Base-by-base conservation (phyloP, 2,113 vertebrate genomes). In the Hepsetus odoe region DNA sequence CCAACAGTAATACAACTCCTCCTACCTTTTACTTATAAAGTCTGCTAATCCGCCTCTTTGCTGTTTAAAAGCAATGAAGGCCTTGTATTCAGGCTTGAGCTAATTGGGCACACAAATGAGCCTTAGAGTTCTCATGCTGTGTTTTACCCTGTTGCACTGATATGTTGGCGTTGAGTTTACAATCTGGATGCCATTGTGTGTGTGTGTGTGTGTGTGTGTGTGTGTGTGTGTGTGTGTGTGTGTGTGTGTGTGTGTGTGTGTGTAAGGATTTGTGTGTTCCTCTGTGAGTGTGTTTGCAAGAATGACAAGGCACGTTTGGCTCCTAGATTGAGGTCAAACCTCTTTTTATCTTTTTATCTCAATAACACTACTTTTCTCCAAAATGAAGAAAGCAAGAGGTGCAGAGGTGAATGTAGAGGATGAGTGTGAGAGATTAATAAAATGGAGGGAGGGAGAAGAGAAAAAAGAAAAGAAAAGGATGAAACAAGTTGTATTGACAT, bases 251-350 rank as follows among this genome's bases (percentile, higher is more conserved):
- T n/a, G 35, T 26, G n/a, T 58, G 72, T 80, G 74, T 35, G 4
- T 38, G 35, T 74, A 26, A 64, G 59, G 32, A 68, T 51, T 20
- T 35, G n/a, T 58, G 72, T 80, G 74, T 42, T 4, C 4, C 38
- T 11, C 16, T 32, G 66, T 65, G 42, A 33, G 42, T 10, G 56
- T 28, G 40, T n/a, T 66, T 69, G 28, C 9, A 49, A 40, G 61
- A 67, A 80, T 51, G 59, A 70, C 35, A 74, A 70, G 55, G 51
- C 74, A 24, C 46, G 53, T 79, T 72, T 65, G 51, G 71, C 68
- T 24, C 32, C 83, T 88, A 85, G 85, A 88, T 89, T 83, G 86
- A 90, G 90, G 87, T 90, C 86, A 89, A 83, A 87, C 65, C 79
- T 76, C 79, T 85, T 87, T 82, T 28, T 84, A 74, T 74, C 66